Base-by-base conservation (phyloP, 2,113 vertebrate genomes). In the Coregonus clupeaformis region DNA sequence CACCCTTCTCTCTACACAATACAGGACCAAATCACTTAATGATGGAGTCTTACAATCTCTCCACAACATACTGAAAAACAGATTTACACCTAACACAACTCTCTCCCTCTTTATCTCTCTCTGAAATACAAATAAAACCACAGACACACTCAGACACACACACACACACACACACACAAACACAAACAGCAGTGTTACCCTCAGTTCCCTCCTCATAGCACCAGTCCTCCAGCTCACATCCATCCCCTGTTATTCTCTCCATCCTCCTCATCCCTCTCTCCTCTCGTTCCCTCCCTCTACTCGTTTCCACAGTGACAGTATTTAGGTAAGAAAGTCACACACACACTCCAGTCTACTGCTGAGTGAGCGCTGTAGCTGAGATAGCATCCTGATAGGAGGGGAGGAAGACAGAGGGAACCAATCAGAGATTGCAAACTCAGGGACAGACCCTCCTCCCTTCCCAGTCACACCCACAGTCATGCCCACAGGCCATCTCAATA, bases 151-250 rank as follows among this genome's bases (percentile, higher is more conserved):
- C 36, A 42, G 29, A 62, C 36, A 55, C 18, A 18, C 52, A 71
- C n/a, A 55, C 63, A 49, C 24, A 30, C 25, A 55, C 55, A 72
- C 30, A 18, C 64, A 68, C 25, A 25, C 66, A 60, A n/a, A 65
- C 25, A 47, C 45, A 70, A 6, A 68, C 27, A 55, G 84, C 76
- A 68, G 72, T 75, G 89, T 95, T 95, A 98, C 96, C 95, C 87
- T 94, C 90, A 0, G 93, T 91, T 85, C 92, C 94, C 81, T 95
- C 93, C 85, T 95, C 92, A 84, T 89, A 95, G 86, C 89, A 94
- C 94, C 94, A 94, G 89, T 94, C 93, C 84, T 95, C 92, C 87
- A 94, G 90, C 75, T 92, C 93, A 72, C 93, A 94, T 78, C 94
- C 94, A 86, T 94, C 92, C 82, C 91, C 90, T 77, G 1, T 67